Evolutionary conservation across 2,797 vertebrate species (phyloP).

Genomic region (Sarcoramphus papa): DNA sequence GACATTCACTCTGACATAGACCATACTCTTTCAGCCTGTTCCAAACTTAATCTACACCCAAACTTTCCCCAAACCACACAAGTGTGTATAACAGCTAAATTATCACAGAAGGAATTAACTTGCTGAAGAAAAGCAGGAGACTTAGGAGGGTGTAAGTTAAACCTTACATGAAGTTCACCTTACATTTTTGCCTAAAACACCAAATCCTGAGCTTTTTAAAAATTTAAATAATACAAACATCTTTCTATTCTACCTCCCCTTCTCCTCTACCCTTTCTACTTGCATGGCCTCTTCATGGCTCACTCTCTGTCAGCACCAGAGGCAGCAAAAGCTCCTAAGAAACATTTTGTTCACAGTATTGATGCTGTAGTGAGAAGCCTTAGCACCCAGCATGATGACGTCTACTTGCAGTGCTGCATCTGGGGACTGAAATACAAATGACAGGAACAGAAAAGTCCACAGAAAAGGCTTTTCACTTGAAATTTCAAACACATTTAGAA

Average conservation of each 20-base stretch:
- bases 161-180: not conserved
- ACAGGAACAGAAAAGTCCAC: not conserved
- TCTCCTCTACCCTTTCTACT: not conserved
- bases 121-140: not conserved
- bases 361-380: not conserved
- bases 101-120: not conserved
- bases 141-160: not conserved
- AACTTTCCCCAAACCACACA: slow-evolving; percentile 14
- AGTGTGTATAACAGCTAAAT: not conserved
- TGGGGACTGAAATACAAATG: not conserved
- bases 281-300: not conserved
- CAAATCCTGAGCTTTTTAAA: not conserved
- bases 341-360: not conserved
- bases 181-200: not conserved
- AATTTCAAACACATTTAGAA: not conserved
- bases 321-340: not conserved
- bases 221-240: not conserved
- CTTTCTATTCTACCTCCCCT: not conserved
- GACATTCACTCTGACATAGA: not conserved
- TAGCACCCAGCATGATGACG: not conserved
- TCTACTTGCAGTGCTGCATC: not conserved
- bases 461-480: not conserved
- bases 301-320: not conserved
- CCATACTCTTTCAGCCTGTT: slow-evolving; percentile 16
- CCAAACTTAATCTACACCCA: not conserved